phyloP scores from a whole-genome alignment of 2,888 invertebrate species.

The Acanthosepion lycidas region DNA sequence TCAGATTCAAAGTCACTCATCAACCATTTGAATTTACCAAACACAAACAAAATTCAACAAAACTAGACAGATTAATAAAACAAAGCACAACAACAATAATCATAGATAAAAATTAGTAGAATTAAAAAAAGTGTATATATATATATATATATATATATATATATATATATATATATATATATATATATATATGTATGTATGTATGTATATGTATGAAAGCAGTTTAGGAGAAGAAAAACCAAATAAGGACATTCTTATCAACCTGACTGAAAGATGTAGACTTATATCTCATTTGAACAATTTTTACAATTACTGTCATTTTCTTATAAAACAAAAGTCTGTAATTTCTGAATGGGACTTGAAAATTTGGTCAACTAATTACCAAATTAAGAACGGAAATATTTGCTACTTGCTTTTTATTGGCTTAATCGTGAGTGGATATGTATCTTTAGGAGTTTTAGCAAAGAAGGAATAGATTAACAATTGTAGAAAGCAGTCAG shows the following conservation, averaged over 20 bases:
- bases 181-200: too few species aligned
- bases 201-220: not conserved
- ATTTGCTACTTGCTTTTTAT: not conserved
- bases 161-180: too few species aligned
- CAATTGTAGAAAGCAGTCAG: not conserved
- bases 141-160: too few species aligned
- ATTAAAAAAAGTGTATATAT: not conserved
- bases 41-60: not conserved
- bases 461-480: not conserved
- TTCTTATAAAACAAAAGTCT: slow-evolving; percentile 33
- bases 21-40: not conserved
- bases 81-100: not conserved
- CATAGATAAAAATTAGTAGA: not conserved
- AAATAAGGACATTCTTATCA: not conserved
- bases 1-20: not conserved
- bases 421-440: not conserved
- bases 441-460: not conserved
- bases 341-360: slow-evolving; percentile 20
- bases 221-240: not conserved
- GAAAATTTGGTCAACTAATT: slow-evolving; percentile 18
- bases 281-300: not conserved
- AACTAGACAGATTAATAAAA: not conserved
- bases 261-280: not conserved
- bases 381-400: not conserved
- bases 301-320: slow-evolving; percentile 33